phyloP scores from a whole-genome alignment of 2,113 vertebrate species.

The Centrocercus urophasianus region DNA sequence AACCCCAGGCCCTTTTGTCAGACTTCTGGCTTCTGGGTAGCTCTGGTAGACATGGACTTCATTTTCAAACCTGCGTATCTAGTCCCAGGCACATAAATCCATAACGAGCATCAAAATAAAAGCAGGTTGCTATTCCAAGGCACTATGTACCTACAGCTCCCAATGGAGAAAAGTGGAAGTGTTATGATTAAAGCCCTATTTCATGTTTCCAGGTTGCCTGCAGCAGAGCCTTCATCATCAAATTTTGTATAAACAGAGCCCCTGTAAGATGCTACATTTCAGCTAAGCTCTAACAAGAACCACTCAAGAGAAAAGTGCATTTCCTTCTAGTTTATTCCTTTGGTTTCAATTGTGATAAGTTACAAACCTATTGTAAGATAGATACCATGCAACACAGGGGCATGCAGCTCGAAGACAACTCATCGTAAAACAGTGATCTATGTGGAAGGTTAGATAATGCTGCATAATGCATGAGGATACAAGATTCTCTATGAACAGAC shows the following conservation, averaged over 20 bases:
- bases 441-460: slow-evolving; percentile 3
- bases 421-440: slow-evolving; percentile 21
- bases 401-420: background rate
- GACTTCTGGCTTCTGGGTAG: background rate
- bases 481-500: slow-evolving; percentile 8
- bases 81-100: slow-evolving; percentile 15
- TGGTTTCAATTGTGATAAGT: slow-evolving; percentile 28
- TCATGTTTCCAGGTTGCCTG: slow-evolving; percentile 61
- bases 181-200: slow-evolving; percentile 61
- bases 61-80: slow-evolving; percentile 4
- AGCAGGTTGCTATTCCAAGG: slow-evolving; percentile 25
- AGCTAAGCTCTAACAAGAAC: slow-evolving; percentile 55
- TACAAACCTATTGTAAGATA: background rate
- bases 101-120: slow-evolving; percentile 7
- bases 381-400: background rate
- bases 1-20: background rate
- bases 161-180: slow-evolving; percentile 36
- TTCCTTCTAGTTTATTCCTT: slow-evolving; percentile 46
- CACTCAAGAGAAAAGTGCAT: slow-evolving; percentile 52
- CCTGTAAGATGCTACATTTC: slow-evolving; percentile 56
- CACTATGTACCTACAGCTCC: slow-evolving; percentile 49
- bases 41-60: background rate
- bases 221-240: slow-evolving; percentile 68
- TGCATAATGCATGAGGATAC: slow-evolving; percentile 54
- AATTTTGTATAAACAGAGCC: slow-evolving; percentile 47